These are phyloP conservation scores for Brienomyrus longianalis DNA, from an alignment of 2,113 vertebrate genomes.

Conservation along the genomic window DNA sequence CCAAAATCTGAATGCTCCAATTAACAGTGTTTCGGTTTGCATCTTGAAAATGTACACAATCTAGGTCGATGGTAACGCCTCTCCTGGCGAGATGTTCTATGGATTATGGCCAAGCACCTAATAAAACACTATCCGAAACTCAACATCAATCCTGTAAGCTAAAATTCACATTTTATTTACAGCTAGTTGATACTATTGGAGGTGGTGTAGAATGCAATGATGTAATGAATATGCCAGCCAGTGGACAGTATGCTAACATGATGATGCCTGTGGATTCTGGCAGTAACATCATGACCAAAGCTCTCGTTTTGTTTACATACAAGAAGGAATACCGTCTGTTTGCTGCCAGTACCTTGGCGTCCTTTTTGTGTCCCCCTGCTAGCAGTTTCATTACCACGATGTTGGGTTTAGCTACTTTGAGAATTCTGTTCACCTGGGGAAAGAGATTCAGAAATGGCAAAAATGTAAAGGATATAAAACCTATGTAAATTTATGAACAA, in stretches of 20 bases:
- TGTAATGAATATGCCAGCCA: neutral
- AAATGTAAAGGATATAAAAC: neutral
- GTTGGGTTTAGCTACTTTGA: conserved; percentile 96
- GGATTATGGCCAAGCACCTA: neutral
- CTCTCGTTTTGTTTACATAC: neutral
- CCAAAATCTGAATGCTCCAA: neutral
- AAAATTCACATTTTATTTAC: neutral
- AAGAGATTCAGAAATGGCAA: conserved; percentile 15
- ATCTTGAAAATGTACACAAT: neutral
- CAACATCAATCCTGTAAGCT: neutral
- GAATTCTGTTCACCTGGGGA: conserved; percentile 80
- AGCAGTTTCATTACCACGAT: conserved; percentile 96
- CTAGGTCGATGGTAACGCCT: neutral
- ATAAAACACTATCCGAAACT: neutral
- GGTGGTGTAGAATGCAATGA: neutral
- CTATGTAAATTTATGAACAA: neutral
- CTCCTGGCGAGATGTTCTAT: neutral
- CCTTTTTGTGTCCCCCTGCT: conserved; percentile 96
- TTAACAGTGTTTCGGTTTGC: neutral
- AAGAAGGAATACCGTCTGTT: neutral
- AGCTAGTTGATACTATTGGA: neutral
- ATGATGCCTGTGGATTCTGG: neutral
- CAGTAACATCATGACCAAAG: neutral
- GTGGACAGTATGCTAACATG: neutral
- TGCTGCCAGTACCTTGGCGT: conserved; percentile 75